Conservation (phyloP, 64 coral and sea anemone genomes). For the Dendronephthya gigantea region DNA sequence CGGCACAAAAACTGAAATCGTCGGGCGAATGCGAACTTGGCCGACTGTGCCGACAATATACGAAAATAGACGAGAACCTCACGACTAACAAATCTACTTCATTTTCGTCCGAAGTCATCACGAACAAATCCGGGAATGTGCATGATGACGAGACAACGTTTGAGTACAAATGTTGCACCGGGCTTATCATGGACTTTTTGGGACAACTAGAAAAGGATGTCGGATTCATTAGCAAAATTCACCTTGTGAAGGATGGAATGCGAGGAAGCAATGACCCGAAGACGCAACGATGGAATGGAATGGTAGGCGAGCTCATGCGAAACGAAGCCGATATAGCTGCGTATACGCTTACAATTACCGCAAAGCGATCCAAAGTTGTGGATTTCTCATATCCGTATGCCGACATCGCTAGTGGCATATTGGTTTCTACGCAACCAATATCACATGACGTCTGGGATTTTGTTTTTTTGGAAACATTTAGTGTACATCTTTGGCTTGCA, state of each 20-base stretch:
- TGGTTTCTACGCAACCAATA: neutral
- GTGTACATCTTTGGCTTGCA: neutral
- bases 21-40: neutral
- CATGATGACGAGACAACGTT: too few relatives aligned
- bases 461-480: neutral
- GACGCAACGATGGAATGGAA: neutral
- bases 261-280: neutral
- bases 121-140: too few relatives aligned
- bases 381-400: neutral
- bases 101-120: too few relatives aligned
- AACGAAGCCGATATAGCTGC: neutral
- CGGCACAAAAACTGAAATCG: neutral
- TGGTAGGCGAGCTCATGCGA: neutral
- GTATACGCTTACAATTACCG: neutral
- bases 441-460: neutral
- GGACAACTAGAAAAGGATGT: neutral
- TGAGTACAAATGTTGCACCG: neutral
- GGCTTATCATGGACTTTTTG: neutral
- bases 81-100: too few relatives aligned
- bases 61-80: too few relatives aligned
- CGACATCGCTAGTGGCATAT: neutral
- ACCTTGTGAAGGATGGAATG: neutral
- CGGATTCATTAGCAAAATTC: neutral
- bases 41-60: neutral
- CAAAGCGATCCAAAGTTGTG: neutral